Percentiles rank a stretch among this genome's conserved stretches.
Evolutionary conservation across 2,888 invertebrate genomes (phyloP).

Genomic region (Atethmia centrago): DNA sequence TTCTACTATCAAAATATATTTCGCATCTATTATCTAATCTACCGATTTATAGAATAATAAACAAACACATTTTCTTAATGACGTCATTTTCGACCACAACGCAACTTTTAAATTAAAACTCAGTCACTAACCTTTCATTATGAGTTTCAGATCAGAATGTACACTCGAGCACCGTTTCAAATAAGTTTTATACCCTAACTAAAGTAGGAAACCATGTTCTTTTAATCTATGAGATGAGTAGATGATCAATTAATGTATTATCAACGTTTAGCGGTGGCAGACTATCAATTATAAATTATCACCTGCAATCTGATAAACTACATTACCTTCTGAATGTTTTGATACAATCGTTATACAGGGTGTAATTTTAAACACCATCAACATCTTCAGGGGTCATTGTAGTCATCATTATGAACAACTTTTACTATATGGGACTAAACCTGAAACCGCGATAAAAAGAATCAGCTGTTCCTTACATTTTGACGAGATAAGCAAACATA

Average conservation of each 20-base stretch:
- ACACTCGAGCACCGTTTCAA: slow-evolving; percentile 17
- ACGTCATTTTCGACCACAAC: background rate
- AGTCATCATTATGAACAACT: no score
- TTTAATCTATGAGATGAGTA: slow-evolving; percentile 64
- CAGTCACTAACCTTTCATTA: slow-evolving; percentile 64
- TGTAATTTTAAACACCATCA: no score
- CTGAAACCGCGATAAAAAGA: no score
- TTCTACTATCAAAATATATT: background rate
- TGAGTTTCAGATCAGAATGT: slow-evolving; percentile 55
- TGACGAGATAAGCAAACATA: no score
- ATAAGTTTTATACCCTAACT: slow-evolving; percentile 61
- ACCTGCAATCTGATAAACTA: slow-evolving; percentile 49
- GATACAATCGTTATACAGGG: slow-evolving; percentile 31
- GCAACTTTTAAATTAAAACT: slow-evolving; percentile 11
- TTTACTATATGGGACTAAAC: no score
- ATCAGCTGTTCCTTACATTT: no score
- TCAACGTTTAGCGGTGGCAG: slow-evolving; percentile 54
- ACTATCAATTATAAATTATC: slow-evolving; percentile 60
- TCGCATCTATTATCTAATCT: background rate
- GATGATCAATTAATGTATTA: slow-evolving; percentile 54
- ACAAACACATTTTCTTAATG: background rate
- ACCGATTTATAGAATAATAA: slow-evolving; percentile 10
- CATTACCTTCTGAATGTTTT: slow-evolving; percentile 38
- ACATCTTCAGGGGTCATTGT: no score
- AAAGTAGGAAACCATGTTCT: slow-evolving; percentile 62